Conservation (phyloP, 2,113 vertebrate species). For the Trogon surrucura region DNA sequence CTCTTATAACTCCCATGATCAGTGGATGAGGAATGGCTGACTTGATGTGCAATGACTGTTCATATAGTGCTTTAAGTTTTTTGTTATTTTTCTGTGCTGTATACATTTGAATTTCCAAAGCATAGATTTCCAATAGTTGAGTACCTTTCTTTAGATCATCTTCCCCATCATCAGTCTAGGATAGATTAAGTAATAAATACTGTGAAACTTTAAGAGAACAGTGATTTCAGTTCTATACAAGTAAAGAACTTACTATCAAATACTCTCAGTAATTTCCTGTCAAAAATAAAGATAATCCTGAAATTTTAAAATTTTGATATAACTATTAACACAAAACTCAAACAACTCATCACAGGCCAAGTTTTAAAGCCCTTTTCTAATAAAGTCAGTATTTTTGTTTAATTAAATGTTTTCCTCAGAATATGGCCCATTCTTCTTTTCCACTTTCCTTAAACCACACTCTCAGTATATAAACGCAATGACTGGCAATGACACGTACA, state of each 20-base stretch:
- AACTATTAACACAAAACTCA: not conserved
- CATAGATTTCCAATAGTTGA: conserved; percentile 97
- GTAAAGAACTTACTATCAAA: not conserved
- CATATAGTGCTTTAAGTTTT: conserved; percentile 98
- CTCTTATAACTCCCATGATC: conserved; percentile 99
- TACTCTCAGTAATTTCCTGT: not conserved
- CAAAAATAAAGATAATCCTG: not conserved
- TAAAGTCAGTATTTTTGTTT: not conserved
- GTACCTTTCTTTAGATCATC: conserved; percentile 99
- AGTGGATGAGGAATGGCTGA: conserved; percentile 98
- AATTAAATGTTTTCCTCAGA: not conserved
- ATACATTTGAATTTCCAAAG: conserved; percentile 99
- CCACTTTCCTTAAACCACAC: not conserved
- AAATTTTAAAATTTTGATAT: not conserved
- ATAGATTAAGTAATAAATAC: conserved; percentile 56
- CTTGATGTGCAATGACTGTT: conserved; percentile 99
- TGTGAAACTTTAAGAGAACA: conserved; percentile 58
- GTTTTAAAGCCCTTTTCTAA: not conserved
- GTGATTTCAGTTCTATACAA: conserved; percentile 19
- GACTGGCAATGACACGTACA: not conserved
- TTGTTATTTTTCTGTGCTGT: conserved; percentile 99
- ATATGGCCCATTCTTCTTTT: not conserved
- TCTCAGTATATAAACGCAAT: not conserved
- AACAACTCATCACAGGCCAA: not conserved
- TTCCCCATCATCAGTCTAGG: conserved; percentile 97